Evolutionary conservation across 2,888 invertebrate species (phyloP), one percentile per base, ranked within the genome.

Genomic region (Dynastes maya): DNA sequence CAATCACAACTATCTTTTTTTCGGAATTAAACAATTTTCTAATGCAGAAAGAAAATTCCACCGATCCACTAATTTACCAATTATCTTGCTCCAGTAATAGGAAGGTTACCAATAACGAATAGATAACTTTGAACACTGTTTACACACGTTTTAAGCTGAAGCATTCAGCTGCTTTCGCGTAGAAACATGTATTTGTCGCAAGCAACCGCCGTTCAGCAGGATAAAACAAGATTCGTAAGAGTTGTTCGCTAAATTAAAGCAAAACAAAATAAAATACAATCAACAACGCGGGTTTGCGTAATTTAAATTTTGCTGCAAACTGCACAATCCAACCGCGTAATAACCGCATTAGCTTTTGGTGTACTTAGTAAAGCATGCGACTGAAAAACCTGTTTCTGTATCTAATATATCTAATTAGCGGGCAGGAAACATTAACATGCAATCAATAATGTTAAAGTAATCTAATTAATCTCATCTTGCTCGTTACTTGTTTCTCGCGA

Each of bases 331-430:
- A 58, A 58, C 55, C 55, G 55, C 27, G 9, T 58, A 58, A 58
- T 58, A 58, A 58, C 9, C 55, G 27, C 22, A 22, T 63, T 32
- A 63, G 13, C 29, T 32, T 32, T 63, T 9, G 27, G n/a, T 11
- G 11, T 11, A 63, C 5, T 63, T 32, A 27, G 13, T 63, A 22
- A 58, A 58, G 63, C 63, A 32, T 63, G 32, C 63, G 11, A 29
- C 3, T 63, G 32, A 32, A 63, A 63, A 29, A 63, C 32, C 63
- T 29, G 29, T 63, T 22, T 63, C 29, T 63, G 13, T 13, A 13
- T 63, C 13, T 63, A 63, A 63, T 63, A 29, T 29, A 32, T 32
- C 63, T 63, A 63, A 63, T 63, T 63, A 63, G 29, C 29, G 27
- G 29, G 32, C 63, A 29, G 13, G 63, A 63, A 63, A 63, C 63